phyloP scores from a whole-genome alignment of 2,888 invertebrate species.

The Branchipolynoe longqiensis region DNA sequence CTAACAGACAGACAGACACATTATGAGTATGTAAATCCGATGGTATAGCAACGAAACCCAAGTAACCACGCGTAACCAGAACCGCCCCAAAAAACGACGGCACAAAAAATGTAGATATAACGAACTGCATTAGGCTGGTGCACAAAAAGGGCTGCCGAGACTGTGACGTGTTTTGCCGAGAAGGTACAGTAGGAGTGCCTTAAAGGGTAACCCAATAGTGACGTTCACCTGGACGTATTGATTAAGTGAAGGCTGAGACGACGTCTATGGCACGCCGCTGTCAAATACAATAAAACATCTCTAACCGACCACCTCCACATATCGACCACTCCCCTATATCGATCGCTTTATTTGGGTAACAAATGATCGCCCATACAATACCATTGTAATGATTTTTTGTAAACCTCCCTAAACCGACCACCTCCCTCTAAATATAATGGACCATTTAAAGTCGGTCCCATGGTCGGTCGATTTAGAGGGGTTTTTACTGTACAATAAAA shows the following conservation, averaged over 20 bases:
- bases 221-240: slow-evolving; percentile 35
- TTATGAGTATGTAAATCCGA: slow-evolving; percentile 37
- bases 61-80: background rate
- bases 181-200: slow-evolving; percentile 2
- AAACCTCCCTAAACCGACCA: too few species aligned
- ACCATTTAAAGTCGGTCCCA: too few species aligned
- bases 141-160: slow-evolving; percentile 10
- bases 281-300: slow-evolving; percentile 51
- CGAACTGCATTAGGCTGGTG: slow-evolving; percentile 32
- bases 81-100: background rate
- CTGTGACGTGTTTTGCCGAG: background rate
- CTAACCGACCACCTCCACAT: too few species aligned
- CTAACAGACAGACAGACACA: too few species aligned
- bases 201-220: slow-evolving; percentile 2
- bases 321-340: too few species aligned
- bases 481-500: too few species aligned
- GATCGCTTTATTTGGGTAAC: too few species aligned
- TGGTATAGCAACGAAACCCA: background rate
- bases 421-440: too few species aligned
- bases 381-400: too few species aligned
- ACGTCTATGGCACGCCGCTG: slow-evolving; percentile 7
- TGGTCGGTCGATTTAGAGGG: too few species aligned
- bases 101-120: background rate
- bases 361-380: too few species aligned
- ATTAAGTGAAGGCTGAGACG: background rate